These are phyloP conservation scores for Enteromius thamalakanensis DNA, from an alignment of 2,797 vertebrate genomes.

Conservation along the genomic window DNA sequence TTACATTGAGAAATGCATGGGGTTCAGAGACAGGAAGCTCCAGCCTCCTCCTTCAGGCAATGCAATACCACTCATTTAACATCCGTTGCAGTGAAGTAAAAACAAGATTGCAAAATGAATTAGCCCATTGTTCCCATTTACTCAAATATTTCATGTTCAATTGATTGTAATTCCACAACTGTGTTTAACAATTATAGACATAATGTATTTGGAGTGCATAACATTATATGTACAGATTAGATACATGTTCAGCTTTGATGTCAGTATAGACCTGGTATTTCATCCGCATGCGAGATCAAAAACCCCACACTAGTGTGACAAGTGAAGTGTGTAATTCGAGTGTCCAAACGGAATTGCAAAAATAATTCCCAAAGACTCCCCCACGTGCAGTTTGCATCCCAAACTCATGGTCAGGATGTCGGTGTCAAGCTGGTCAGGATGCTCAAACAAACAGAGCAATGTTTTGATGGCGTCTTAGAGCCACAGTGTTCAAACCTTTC, in stretches of 20 bases:
- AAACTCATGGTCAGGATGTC: not conserved
- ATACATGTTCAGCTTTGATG: conserved; percentile 36
- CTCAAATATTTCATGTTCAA: conserved; percentile 37
- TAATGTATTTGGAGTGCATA: conserved; percentile 8
- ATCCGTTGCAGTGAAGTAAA: conserved; percentile 25
- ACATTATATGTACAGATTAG: conserved; percentile 41
- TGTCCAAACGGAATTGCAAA: not conserved
- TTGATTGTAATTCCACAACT: conserved; percentile 37
- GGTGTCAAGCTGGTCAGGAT: not conserved
- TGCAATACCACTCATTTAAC: not conserved
- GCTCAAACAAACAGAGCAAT: conserved; percentile 31
- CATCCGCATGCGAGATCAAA: conserved; percentile 23
- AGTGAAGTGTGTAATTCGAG: conserved; percentile 11
- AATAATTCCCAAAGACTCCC: not conserved
- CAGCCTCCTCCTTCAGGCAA: not conserved
- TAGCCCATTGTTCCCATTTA: conserved; percentile 47
- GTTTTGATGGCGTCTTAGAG: not conserved
- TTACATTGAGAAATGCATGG: not conserved
- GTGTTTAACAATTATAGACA: conserved; percentile 27
- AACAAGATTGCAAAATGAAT: not conserved
- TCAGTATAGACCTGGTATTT: conserved; percentile 16
- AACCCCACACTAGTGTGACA: not conserved
- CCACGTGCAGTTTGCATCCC: not conserved
- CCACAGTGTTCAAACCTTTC: not conserved
- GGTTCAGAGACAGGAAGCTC: not conserved